Evolutionary conservation across 2,113 vertebrate genomes (phyloP), one percentile per base, ranked within the genome.

Genomic region (Vireo altiloquus): DNA sequence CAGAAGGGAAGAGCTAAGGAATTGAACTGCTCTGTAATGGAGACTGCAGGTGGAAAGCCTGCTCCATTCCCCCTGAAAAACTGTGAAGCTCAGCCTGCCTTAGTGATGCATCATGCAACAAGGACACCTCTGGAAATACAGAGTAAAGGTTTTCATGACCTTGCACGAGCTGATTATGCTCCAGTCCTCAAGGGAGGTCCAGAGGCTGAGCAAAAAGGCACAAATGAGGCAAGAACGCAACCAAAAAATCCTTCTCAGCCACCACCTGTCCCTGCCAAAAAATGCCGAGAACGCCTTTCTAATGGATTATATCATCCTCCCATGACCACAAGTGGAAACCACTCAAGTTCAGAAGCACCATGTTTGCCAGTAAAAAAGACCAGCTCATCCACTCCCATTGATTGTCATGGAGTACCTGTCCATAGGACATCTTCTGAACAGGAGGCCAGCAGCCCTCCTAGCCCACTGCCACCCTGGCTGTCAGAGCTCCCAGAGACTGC

Each of bases 211-310:
- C 97, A 95, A 85, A 97, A 93, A 82, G 54, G 81, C 69, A n/a
- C 68, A 85, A 89, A 87, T 27, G 97, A 98, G 85, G 78, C 95
- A 75, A 98, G 97, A 97, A 97, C 96, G 35, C 98, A 98, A 76
- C 95, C 98, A 72, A 99, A 99, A 98, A 98, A 98, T 89, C 97
- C 98, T 31, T 98, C 98, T 11, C 99, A 99, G 83, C 99, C 99
- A 0, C 99, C 99, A 21, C 99, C 99, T 0, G 99, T 99, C 37
- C 99, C 99, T 31, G 99, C 98, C 82, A 99, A 99, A 97, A 99
- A 99, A 98, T 98, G 98, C 85, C 98, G 98, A 95, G 99, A 99
- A 87, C 98, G 99, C 78, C 98, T 99, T 47, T 97, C 98, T 69
- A 99, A 99, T 49, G 99, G 99, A 52, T 97, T 99, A 10, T 98